Evolutionary conservation across 2,113 vertebrate genomes (phyloP).

Genomic region (Xiphophorus maculatus): DNA sequence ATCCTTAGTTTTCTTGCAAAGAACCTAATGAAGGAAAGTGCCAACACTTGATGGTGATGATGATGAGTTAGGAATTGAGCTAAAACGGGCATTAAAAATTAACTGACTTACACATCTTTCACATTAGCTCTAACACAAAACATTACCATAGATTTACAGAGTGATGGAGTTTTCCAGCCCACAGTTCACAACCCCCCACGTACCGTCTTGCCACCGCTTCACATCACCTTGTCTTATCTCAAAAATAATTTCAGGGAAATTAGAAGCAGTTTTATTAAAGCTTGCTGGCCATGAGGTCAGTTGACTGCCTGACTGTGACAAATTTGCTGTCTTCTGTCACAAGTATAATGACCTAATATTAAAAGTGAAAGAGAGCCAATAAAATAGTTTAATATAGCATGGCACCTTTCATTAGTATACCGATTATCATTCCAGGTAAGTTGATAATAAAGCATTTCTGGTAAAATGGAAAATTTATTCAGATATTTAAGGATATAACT

Average conservation of each 20-base stretch:
- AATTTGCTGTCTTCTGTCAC: conserved; percentile 34
- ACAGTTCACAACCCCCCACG: conserved; percentile 49
- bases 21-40: conserved; percentile 69
- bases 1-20: conserved; percentile 59
- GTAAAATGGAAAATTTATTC: not conserved
- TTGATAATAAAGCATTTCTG: not conserved
- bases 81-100: conserved; percentile 69
- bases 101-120: conserved; percentile 69
- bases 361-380: conserved; percentile 5
- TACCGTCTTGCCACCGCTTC: conserved; percentile 51
- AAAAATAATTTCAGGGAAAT: conserved; percentile 66
- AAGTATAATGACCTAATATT: conserved; percentile 24
- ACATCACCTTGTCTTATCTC: conserved; percentile 58
- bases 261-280: conserved; percentile 67
- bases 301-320: conserved; percentile 60
- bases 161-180: conserved; percentile 42
- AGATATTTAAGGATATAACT: too few species aligned
- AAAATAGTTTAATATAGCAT: not conserved
- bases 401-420: not conserved
- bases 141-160: conserved; percentile 68
- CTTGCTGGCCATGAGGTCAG: conserved; percentile 59
- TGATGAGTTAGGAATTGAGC: conserved; percentile 65
- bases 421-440: too few species aligned
- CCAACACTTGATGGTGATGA: conserved; percentile 67
- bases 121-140: conserved; percentile 70